phyloP scores from a whole-genome alignment of 1,140 invertebrate species.

The Trachymyrmex septentrionalis region DNA sequence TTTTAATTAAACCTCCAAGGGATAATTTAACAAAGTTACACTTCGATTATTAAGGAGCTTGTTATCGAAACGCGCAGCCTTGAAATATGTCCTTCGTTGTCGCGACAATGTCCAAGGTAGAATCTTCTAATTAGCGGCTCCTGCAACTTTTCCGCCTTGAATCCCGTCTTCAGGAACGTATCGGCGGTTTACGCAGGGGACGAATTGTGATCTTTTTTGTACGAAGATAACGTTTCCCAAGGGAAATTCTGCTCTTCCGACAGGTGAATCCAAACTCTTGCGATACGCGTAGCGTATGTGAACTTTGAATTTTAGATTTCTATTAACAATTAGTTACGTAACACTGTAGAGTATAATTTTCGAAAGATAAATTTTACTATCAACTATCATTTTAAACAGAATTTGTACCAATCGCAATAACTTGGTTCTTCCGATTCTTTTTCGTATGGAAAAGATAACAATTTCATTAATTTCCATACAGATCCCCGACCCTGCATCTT shows the following conservation, averaged over 20 bases:
- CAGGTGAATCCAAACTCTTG: background rate
- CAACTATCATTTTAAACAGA: background rate
- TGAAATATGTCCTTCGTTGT: slow-evolving; percentile 26
- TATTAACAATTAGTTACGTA: background rate
- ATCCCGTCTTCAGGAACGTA: background rate
- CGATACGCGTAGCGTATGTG: background rate
- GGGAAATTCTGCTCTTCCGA: no score
- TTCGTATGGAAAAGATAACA: background rate
- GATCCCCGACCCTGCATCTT: background rate
- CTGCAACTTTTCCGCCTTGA: slow-evolving; percentile 9
- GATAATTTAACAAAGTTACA: slow-evolving; percentile 40
- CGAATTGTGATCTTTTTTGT: background rate
- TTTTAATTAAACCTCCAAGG: slow-evolving; percentile 21
- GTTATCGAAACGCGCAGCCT: slow-evolving; percentile 5
- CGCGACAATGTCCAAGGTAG: slow-evolving; percentile 9
- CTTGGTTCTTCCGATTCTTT: background rate
- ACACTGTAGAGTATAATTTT: background rate
- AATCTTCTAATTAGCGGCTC: slow-evolving; percentile 25
- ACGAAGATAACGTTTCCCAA: background rate
- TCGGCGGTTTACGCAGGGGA: background rate
- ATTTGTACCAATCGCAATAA: background rate
- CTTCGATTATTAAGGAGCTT: slow-evolving; percentile 11
- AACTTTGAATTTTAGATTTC: background rate
- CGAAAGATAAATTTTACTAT: background rate
- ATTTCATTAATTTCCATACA: background rate